Evolutionary conservation across 2,113 vertebrate species (phyloP).

Genomic region (Arvicanthis niloticus): DNA sequence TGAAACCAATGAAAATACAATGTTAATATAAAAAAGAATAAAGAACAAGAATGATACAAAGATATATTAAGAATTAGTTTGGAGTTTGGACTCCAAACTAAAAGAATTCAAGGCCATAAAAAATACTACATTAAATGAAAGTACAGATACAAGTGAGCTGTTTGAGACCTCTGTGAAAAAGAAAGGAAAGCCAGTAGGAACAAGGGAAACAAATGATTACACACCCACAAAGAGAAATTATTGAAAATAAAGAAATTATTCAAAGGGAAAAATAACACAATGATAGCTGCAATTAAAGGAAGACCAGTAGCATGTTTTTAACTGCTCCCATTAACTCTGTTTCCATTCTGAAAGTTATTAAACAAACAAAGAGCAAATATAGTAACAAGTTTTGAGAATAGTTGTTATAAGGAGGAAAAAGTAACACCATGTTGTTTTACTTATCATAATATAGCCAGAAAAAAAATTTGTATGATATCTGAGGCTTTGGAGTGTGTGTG

Average conservation of each 20-base stretch:
- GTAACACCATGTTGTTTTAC: not conserved
- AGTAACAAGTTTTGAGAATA: not conserved
- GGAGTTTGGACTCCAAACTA: not conserved
- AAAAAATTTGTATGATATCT: not conserved
- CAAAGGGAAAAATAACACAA: not conserved
- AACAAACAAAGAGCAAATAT: slow-evolving; percentile 37
- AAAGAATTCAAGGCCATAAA: not conserved
- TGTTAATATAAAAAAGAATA: not conserved
- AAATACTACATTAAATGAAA: not conserved
- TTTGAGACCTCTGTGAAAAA: not conserved
- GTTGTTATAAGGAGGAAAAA: not conserved
- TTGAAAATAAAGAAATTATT: too few species aligned
- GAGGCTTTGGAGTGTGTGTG: not conserved
- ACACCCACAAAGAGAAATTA: not conserved
- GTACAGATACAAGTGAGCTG: not conserved
- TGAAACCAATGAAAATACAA: not conserved
- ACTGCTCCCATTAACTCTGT: not conserved
- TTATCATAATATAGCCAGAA: not conserved
- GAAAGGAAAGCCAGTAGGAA: not conserved
- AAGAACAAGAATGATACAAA: not conserved
- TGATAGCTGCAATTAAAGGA: not conserved
- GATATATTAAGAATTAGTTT: not conserved
- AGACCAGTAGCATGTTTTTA: not conserved
- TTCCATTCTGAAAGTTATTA: slow-evolving; percentile 34
- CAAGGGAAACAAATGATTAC: not conserved